Conservation (phyloP, 37 sponge, comb jelly and placozoan species). For the Mnemiopsis leidyi region DNA sequence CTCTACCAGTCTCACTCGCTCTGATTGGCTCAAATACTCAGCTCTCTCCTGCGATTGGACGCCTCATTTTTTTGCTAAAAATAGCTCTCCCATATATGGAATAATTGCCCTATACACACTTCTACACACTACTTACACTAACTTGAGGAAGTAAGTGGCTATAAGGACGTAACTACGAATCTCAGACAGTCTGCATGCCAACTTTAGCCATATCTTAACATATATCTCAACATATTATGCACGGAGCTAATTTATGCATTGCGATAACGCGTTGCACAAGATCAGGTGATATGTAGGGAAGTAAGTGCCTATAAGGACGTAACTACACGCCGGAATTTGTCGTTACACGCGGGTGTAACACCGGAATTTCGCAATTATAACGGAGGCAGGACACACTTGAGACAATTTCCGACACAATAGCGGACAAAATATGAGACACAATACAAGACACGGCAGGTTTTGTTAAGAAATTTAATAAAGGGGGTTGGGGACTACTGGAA, state of each 20-base stretch:
- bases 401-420: no score
- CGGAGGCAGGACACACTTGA: no score
- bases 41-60: background rate
- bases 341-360: background rate
- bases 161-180: background rate
- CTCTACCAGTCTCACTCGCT: background rate
- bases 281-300: background rate
- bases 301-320: background rate
- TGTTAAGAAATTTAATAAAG: no score
- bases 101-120: constrained; percentile 5
- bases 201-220: no score
- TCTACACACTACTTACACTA: constrained; percentile 51
- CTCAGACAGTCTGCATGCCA: background rate
- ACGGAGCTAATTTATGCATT: background rate
- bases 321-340: background rate
- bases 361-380: no score
- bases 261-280: background rate
- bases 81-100: constrained; percentile 49
- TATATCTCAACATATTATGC: background rate
- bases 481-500: no score
- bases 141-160: background rate
- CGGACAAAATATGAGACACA: no score
- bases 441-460: no score
- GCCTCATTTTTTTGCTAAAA: constrained; percentile 28
- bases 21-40: background rate